Conservation (phyloP, 2,888 invertebrate genomes). For the Sinodicranocentrus sp. region DNA sequence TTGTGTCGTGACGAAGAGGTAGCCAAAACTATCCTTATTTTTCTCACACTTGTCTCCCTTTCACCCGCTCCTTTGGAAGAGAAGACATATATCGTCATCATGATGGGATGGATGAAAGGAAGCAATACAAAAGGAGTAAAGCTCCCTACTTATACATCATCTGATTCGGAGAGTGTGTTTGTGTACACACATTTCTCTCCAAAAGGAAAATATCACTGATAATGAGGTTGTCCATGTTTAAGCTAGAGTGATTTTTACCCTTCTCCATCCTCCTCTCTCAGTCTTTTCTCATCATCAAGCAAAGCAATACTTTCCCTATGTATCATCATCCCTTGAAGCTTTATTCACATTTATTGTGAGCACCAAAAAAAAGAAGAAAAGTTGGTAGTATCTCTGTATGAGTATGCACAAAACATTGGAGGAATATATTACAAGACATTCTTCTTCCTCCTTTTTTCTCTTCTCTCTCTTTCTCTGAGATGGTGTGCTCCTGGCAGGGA, state of each 20-base stretch:
- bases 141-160: constrained; percentile 15
- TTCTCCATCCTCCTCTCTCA: constrained; percentile 36
- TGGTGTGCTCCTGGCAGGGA: constrained; percentile 38
- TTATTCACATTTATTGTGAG: constrained; percentile 35
- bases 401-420: constrained; percentile 51
- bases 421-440: constrained; percentile 52
- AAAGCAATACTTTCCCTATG: constrained; percentile 55
- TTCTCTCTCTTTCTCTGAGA: too few relatives aligned
- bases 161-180: constrained; percentile 22
- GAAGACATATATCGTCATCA: constrained; percentile 33
- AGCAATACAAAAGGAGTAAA: background rate
- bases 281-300: constrained; percentile 60
- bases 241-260: constrained; percentile 69
- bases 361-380: background rate
- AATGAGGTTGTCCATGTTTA: constrained; percentile 68
- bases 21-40: background rate
- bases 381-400: too few relatives aligned
- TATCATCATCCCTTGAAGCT: constrained; percentile 61
- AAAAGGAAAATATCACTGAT: constrained; percentile 56
- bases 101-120: constrained; percentile 9
- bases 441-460: constrained; percentile 22
- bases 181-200: constrained; percentile 38
- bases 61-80: constrained; percentile 21
- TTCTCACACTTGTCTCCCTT: constrained; percentile 26
- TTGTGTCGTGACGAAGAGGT: too few relatives aligned